phyloP scores from a whole-genome alignment of 2,113 vertebrate genomes.

The Callorhinus ursinus region DNA sequence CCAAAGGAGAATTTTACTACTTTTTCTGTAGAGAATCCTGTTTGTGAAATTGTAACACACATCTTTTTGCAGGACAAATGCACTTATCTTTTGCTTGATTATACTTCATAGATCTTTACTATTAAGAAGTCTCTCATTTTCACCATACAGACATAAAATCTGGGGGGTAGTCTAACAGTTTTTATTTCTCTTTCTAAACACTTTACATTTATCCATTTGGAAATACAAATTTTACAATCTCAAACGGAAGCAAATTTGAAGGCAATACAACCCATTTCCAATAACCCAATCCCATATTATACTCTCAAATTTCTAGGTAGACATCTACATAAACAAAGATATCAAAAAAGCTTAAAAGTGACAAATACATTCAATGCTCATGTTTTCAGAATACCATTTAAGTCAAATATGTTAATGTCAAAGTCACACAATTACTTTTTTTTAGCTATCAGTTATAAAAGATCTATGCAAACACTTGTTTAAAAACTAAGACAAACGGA shows the following conservation, averaged over 20 bases:
- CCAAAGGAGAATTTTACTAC: constrained; percentile 25
- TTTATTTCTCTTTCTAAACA: constrained; percentile 76
- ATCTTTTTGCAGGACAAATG: constrained; percentile 16
- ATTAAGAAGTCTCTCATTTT: constrained; percentile 59
- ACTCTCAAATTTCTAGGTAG: constrained; percentile 70
- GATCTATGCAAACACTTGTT: constrained; percentile 33
- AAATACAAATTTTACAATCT: constrained; percentile 79
- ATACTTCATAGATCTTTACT: constrained; percentile 54
- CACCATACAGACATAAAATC: constrained; percentile 73
- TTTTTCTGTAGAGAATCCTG: constrained; percentile 15
- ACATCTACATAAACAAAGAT: constrained; percentile 78
- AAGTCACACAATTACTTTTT: constrained; percentile 63
- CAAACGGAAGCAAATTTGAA: constrained; percentile 72
- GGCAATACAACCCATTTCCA: constrained; percentile 78
- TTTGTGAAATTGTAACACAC: constrained; percentile 34
- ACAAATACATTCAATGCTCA: constrained; percentile 71
- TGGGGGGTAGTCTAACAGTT: constrained; percentile 48
- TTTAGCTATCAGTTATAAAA: constrained; percentile 64
- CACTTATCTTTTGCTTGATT: constrained; percentile 38
- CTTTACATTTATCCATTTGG: constrained; percentile 71
- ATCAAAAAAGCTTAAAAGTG: constrained; percentile 65
- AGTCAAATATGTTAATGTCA: constrained; percentile 48
- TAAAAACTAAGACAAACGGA: constrained; percentile 50
- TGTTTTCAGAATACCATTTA: constrained; percentile 68
- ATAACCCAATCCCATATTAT: constrained; percentile 66